Percentiles rank a stretch among this genome's conserved stretches.
Conservation (phyloP, 1,140 invertebrate genomes). For the Coelopa frigida region DNA sequence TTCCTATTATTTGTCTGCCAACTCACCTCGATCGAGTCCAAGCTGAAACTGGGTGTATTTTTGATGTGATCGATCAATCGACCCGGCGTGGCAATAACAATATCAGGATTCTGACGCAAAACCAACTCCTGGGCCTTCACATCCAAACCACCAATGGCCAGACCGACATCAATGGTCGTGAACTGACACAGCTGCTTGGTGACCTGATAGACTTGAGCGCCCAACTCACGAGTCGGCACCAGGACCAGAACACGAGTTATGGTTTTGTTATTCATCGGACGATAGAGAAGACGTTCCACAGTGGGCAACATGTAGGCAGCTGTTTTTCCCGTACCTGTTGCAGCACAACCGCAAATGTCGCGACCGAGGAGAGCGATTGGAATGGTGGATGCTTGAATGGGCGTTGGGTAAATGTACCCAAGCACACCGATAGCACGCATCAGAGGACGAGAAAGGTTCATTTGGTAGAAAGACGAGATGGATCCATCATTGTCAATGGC, state of each 20-base stretch:
- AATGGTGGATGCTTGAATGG: slow-evolving; percentile 91
- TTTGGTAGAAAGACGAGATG: slow-evolving; percentile 77
- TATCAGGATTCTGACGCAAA: slow-evolving; percentile 83
- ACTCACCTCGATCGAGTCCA: slow-evolving; percentile 83
- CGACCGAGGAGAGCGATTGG: slow-evolving; percentile 78
- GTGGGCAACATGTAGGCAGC: slow-evolving; percentile 98
- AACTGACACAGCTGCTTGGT: slow-evolving; percentile 84
- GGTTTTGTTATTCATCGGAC: slow-evolving; percentile 53
- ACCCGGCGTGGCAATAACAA: slow-evolving; percentile 97
- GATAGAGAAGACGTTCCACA: slow-evolving; percentile 84
- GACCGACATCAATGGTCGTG: slow-evolving; percentile 70
- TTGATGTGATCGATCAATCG: slow-evolving; percentile 95
- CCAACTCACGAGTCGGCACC: slow-evolving; percentile 94
- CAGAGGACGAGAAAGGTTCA: slow-evolving; percentile 85
- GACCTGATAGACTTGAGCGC: slow-evolving; percentile 88
- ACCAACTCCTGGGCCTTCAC: slow-evolving; percentile 86
- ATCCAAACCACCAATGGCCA: slow-evolving; percentile 90
- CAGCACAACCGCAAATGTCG: slow-evolving; percentile 48
- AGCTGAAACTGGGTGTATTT: slow-evolving; percentile 86
- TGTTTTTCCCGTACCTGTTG: slow-evolving; percentile 97
- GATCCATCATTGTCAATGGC: slow-evolving; percentile 59
- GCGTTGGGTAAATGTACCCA: slow-evolving; percentile 90
- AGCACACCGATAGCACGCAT: slow-evolving; percentile 80
- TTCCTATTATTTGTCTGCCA: background rate
- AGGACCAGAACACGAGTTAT: slow-evolving; percentile 84